Evolutionary conservation across 1,140 invertebrate genomes (phyloP).

Genomic region (Mercenaria mercenaria): DNA sequence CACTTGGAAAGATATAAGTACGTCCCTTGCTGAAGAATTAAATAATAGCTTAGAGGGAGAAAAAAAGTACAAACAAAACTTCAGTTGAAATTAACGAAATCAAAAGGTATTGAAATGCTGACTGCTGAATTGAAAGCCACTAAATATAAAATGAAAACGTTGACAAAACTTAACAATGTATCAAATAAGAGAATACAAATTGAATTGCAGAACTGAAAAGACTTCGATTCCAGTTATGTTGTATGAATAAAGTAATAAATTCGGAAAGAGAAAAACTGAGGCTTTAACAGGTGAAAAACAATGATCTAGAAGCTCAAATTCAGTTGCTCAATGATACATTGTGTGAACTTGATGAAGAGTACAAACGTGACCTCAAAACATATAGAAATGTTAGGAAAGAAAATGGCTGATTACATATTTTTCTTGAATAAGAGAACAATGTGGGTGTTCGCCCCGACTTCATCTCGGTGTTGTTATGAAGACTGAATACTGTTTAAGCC

Average conservation of each 20-base stretch:
- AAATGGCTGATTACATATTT: neutral
- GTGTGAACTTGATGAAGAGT: neutral
- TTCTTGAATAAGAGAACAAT: neutral
- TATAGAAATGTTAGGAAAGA: constrained; percentile 10
- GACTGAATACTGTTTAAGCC: too few species aligned
- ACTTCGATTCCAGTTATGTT: neutral
- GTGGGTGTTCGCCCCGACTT: too few species aligned
- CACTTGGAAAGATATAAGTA: neutral
- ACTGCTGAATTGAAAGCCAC: neutral
- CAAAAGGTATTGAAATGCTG: neutral
- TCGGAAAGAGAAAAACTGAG: neutral
- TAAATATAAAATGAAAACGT: neutral
- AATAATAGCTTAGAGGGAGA: neutral
- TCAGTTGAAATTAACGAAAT: neutral
- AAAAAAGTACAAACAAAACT: neutral
- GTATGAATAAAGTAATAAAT: neutral
- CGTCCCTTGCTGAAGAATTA: neutral
- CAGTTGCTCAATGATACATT: neutral
- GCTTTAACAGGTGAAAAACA: neutral
- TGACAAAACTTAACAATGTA: neutral
- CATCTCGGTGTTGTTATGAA: too few species aligned
- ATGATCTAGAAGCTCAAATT: neutral
- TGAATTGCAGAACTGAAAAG: neutral
- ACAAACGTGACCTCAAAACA: neutral
- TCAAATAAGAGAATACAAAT: neutral